Conservation (phyloP, 2,113 vertebrate species). For the Bettongia penicillata region DNA sequence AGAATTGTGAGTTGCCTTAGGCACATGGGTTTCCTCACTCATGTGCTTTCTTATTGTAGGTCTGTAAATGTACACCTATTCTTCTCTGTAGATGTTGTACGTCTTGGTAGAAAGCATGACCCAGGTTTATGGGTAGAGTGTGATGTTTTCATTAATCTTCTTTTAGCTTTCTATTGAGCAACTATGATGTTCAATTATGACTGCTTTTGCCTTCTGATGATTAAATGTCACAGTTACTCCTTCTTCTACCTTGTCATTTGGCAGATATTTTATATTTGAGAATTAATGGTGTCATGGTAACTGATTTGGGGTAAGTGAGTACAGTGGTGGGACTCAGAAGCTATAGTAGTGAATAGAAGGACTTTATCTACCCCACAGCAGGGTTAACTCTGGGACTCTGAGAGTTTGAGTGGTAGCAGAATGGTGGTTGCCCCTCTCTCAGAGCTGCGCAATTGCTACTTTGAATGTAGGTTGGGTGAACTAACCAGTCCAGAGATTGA, state of each 20-base stretch:
- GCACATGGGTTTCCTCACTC: neutral
- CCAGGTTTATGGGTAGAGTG: neutral
- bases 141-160: neutral
- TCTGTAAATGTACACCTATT: neutral
- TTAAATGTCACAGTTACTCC: neutral
- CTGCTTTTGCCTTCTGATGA: neutral
- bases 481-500: too few species aligned
- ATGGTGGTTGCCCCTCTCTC: neutral
- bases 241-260: neutral
- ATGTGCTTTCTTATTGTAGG: neutral
- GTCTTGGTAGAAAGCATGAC: neutral
- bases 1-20: neutral
- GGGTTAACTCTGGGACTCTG: neutral
- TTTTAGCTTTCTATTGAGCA: neutral
- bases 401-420: neutral
- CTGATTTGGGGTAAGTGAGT: neutral
- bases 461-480: too few species aligned
- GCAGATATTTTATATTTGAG: neutral
- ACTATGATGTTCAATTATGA: neutral
- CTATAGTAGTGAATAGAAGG: neutral
- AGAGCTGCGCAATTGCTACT: neutral
- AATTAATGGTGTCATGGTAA: neutral
- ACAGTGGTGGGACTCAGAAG: neutral
- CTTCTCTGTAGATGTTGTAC: neutral
- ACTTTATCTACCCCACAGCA: neutral